These are phyloP conservation scores for Cebidichthys violaceus DNA, from an alignment of 2,113 vertebrate species.

Conservation along the genomic window DNA sequence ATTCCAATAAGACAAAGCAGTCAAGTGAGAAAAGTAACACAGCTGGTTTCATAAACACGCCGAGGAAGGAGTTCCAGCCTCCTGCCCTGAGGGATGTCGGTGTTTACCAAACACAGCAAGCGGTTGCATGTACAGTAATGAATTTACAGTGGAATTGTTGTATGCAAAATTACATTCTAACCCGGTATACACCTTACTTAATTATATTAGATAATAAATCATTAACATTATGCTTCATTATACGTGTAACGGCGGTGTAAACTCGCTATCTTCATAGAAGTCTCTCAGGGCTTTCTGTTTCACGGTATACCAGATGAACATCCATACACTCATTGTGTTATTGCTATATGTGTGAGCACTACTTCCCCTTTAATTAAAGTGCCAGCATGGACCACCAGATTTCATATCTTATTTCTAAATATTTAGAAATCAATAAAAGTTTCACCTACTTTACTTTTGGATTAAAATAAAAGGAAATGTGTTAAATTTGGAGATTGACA, in stretches of 20 bases:
- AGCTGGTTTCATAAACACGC: constrained; percentile 69
- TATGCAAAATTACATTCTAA: not conserved
- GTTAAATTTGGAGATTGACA: constrained; percentile 17
- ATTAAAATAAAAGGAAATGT: not conserved
- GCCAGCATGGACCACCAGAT: not conserved
- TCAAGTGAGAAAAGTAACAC: constrained; percentile 74
- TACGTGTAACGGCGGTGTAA: too few species aligned
- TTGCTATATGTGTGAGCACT: not conserved
- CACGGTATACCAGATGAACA: not conserved
- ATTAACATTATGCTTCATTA: not conserved
- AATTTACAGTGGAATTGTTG: constrained; percentile 5
- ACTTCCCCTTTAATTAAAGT: not conserved
- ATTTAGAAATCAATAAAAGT: not conserved
- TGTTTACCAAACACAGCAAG: constrained; percentile 40
- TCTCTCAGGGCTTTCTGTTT: not conserved
- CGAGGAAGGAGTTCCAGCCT: constrained; percentile 59
- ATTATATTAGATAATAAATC: not conserved
- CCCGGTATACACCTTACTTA: not conserved
- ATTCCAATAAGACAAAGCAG: constrained; percentile 82
- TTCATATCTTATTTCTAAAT: not conserved
- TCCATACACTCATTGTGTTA: not conserved
- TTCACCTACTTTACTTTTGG: not conserved
- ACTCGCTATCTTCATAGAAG: not conserved
- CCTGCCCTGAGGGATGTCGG: constrained; percentile 50
- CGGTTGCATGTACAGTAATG: constrained; percentile 33